A percentile compares a stretch with the other conserved stretches of the same genome.
phyloP scores from a whole-genome alignment of 1,140 invertebrate genomes.

The Papilio aristodemus region DNA sequence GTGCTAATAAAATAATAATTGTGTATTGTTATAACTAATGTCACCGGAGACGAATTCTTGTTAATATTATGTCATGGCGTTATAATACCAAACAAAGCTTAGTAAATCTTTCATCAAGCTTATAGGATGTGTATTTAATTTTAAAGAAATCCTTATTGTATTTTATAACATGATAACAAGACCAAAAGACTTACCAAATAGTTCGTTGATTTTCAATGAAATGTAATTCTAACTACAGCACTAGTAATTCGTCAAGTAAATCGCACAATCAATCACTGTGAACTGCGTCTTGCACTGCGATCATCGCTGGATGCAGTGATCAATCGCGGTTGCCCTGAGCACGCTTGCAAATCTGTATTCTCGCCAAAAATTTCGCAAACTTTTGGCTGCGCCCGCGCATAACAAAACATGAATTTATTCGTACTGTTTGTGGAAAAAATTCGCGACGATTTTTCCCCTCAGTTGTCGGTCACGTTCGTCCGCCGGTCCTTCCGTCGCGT shows the following conservation, averaged over 20 bases:
- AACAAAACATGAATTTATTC: slow-evolving; percentile 49
- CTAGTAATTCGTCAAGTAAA: slow-evolving; percentile 44
- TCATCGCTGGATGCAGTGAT: slow-evolving; percentile 58
- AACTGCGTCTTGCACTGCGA: slow-evolving; percentile 55
- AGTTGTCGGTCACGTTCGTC: slow-evolving; percentile 52
- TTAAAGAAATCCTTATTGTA: too few relatives aligned
- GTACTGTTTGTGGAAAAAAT: slow-evolving; percentile 43
- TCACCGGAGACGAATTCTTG: not conserved
- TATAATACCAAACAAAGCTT: not conserved
- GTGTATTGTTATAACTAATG: not conserved
- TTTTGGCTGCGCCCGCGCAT: slow-evolving; percentile 55
- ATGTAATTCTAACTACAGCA: slow-evolving; percentile 40
- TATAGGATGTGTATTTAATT: too few relatives aligned
- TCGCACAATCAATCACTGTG: slow-evolving; percentile 55
- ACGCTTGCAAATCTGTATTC: slow-evolving; percentile 44
- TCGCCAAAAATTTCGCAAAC: slow-evolving; percentile 74
- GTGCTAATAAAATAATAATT: not conserved
- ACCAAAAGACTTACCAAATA: slow-evolving; percentile 39
- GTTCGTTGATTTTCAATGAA: slow-evolving; percentile 39
- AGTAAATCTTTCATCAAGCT: not conserved
- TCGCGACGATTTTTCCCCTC: slow-evolving; percentile 47
- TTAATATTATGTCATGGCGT: not conserved
- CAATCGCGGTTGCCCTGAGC: slow-evolving; percentile 48
- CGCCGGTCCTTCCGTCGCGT: slow-evolving; percentile 54
- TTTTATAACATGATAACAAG: too few relatives aligned